These are phyloP conservation scores for Drosophila oshimai DNA, from an alignment of 1,140 invertebrate genomes.

Conservation along the genomic window DNA sequence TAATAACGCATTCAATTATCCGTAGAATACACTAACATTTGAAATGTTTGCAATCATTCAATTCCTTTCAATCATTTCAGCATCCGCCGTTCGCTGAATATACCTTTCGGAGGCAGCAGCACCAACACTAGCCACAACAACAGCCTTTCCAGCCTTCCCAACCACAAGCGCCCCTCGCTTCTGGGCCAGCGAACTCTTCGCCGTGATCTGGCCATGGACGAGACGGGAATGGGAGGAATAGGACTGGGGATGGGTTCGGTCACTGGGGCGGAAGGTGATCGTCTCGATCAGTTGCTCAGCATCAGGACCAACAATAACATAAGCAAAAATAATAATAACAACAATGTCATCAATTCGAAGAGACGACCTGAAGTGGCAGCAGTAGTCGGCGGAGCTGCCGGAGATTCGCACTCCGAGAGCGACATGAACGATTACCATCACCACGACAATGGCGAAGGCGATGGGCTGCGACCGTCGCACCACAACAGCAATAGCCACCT, in stretches of 20 bases:
- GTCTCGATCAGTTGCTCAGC: conserved; percentile 1
- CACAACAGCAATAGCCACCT: conserved; percentile 52
- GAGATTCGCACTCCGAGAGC: conserved; percentile 44
- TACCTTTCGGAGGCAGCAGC: conserved; percentile 12
- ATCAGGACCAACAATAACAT: conserved; percentile 27
- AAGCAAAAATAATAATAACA: conserved; percentile 41
- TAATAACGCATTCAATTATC: too few species aligned
- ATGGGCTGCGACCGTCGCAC: conserved; percentile 3
- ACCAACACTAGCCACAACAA: not conserved
- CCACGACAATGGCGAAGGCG: conserved; percentile 31
- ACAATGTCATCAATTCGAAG: conserved; percentile 16
- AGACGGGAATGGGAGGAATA: not conserved
- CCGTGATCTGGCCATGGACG: not conserved
- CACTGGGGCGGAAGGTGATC: not conserved
- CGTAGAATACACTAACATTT: not conserved
- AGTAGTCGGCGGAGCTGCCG: not conserved
- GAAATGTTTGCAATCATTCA: not conserved
- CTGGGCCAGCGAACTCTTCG: conserved; percentile 2
- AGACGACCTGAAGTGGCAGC: not conserved
- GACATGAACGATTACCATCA: conserved; percentile 4
- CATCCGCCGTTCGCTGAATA: conserved; percentile 62
- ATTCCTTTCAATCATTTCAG: conserved; percentile 17
- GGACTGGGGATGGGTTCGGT: not conserved
- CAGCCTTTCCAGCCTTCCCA: conserved; percentile 17
- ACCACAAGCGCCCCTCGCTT: conserved; percentile 44